Evolutionary conservation across 1,140 invertebrate genomes (phyloP), one percentile per base, ranked within the genome.

Genomic region (Metaphire vulgaris): DNA sequence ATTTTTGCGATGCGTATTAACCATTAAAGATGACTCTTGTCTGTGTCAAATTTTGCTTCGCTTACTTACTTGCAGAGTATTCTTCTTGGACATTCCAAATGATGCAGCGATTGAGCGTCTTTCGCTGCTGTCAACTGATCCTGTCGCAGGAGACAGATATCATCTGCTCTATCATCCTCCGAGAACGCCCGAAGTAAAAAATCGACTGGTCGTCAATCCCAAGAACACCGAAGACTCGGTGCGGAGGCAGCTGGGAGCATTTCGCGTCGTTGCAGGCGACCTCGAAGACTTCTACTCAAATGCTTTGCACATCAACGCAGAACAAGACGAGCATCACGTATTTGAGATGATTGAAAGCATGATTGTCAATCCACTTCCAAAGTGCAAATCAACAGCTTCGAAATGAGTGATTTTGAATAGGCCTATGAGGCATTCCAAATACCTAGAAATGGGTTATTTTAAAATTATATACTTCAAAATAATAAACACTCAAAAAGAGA

Each of bases 331-430:
- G 34, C 82, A 87, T 71, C 86, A 85, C n/a, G 85, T 87, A 68
- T 87, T 87, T 83, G 86, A 87, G 78, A 81, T 80, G 74, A 83
- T 87, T 34, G 85, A 86, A 77, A 86, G 84, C 72, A 85, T 83
- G 80, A 81, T 86, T 32, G 84, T 86, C 28, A 85, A 85, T 75
- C 85, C 83, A 69, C 77, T 86, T 26, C 84, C 84, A 1, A 84
- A 56, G 41, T 56, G 41, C 41, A 56, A 56, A 21, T 21, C 41
- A 56, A 12, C 41, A 12, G 6, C 6, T 56, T 21, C 21, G 21
- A 56, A 56, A 56, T 56, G 21, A 21, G 41, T 56, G 41, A 56
- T n/a, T n/a, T n/a, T n/a, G n/a, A n/a, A n/a, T n/a, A n/a, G n/a
- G n/a, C n/a, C n/a, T n/a, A n/a, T n/a, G n/a, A n/a, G n/a, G n/a